Percentiles rank a stretch among this genome's conserved stretches.
Conservation (phyloP, 2,797 vertebrate genomes). For the Coendou prehensilis region DNA sequence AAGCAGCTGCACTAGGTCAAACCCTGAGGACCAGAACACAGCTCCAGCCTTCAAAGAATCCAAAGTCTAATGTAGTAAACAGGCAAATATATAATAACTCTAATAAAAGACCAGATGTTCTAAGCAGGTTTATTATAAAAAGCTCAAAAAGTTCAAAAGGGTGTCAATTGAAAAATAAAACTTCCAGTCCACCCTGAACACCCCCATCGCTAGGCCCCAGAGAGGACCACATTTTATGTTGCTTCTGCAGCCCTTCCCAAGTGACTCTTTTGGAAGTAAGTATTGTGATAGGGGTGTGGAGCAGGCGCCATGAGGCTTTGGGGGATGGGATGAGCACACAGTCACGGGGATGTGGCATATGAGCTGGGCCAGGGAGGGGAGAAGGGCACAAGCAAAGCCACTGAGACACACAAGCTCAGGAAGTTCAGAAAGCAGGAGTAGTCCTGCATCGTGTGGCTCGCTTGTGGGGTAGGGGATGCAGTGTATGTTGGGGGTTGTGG, state of each 20-base stretch:
- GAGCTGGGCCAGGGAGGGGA: background rate
- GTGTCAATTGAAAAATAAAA: conserved; percentile 15
- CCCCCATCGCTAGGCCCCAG: background rate
- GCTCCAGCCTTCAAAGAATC: conserved; percentile 25
- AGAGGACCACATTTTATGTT: background rate
- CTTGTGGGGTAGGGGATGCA: background rate
- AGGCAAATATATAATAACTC: background rate
- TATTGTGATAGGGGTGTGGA: background rate
- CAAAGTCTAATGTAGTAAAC: background rate
- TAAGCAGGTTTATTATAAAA: conserved; percentile 60
- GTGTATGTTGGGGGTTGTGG: background rate
- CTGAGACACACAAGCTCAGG: background rate
- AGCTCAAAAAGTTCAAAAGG: conserved; percentile 25
- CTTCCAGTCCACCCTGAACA: background rate
- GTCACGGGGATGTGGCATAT: background rate
- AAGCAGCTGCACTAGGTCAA: conserved; percentile 30
- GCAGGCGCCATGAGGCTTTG: background rate
- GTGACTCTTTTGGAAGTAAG: background rate
- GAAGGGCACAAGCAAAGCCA: background rate
- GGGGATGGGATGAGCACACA: background rate
- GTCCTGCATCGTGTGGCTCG: background rate
- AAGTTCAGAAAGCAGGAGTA: background rate
- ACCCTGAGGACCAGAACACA: background rate
- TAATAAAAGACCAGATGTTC: conserved; percentile 41
- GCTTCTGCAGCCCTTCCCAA: conserved; percentile 32